These are phyloP conservation scores for Pseudomugil tenellus DNA, from an alignment of 2,797 vertebrate species.

Conservation along the genomic window DNA sequence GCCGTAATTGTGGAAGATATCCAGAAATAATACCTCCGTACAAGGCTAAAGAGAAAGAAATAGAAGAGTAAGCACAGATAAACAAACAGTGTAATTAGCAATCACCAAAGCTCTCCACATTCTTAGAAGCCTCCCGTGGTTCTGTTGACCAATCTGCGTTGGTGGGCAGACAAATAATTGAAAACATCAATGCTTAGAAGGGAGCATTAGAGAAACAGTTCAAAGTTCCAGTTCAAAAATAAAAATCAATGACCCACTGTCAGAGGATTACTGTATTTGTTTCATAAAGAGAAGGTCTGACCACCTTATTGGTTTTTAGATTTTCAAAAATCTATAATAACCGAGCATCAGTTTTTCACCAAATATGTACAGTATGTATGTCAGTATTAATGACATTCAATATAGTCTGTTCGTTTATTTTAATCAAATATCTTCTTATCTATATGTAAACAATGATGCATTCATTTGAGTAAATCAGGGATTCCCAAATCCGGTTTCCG, in stretches of 20 bases:
- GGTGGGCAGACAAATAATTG: not conserved
- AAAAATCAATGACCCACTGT: constrained; percentile 14
- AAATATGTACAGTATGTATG: not conserved
- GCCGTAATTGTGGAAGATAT: constrained; percentile 97
- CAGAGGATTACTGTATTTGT: not conserved
- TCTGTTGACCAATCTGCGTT: constrained; percentile 4
- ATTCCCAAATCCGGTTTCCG: not conserved
- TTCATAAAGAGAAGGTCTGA: not conserved
- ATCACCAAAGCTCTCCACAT: not conserved
- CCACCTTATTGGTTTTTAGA: constrained; percentile 23
- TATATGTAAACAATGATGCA: no score
- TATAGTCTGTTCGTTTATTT: no score
- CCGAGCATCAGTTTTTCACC: not conserved
- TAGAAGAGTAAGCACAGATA: constrained; percentile 14
- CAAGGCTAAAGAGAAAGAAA: constrained; percentile 85
- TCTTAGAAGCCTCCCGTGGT: constrained; percentile 5
- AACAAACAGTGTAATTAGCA: constrained; percentile 5
- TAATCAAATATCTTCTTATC: no score
- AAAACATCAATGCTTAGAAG: constrained; percentile 14
- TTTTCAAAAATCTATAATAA: constrained; percentile 26
- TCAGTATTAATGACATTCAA: not conserved
- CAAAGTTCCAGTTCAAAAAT: constrained; percentile 31
- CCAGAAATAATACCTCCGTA: constrained; percentile 96
- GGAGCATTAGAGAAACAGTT: constrained; percentile 14
- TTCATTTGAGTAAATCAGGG: no score